These are phyloP conservation scores for Brachycybe producta DNA, from an alignment of 2,888 invertebrate species.

Conservation along the genomic window DNA sequence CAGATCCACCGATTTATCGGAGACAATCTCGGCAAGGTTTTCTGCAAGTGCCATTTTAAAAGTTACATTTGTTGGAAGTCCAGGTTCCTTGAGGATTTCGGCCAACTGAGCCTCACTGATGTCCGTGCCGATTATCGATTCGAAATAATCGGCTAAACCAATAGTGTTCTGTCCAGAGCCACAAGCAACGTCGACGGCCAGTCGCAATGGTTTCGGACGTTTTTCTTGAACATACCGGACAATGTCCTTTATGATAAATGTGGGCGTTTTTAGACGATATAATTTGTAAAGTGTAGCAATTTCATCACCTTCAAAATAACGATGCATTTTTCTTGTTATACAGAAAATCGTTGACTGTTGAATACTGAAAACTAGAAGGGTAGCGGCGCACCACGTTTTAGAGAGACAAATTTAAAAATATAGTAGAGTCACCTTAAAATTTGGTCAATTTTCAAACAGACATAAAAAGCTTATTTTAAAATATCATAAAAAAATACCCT, in stretches of 20 bases:
- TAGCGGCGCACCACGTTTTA: too few relatives aligned
- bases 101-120: conserved; percentile 35
- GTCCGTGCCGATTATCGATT: conserved; percentile 37
- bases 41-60: conserved; percentile 33
- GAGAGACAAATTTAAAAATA: too few relatives aligned
- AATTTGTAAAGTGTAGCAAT: conserved; percentile 13
- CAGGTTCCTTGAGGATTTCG: conserved; percentile 29
- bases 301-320: conserved; percentile 9
- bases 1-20: conserved; percentile 30
- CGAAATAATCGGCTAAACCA: conserved; percentile 35
- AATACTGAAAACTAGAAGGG: too few relatives aligned
- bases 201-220: not conserved
- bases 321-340: not conserved
- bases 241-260: not conserved
- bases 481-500: too few relatives aligned
- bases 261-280: conserved; percentile 14
- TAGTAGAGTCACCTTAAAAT: too few relatives aligned
- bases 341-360: too few relatives aligned
- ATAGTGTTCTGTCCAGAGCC: conserved; percentile 40
- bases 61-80: conserved; percentile 26
- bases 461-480: too few relatives aligned
- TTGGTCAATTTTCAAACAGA: too few relatives aligned
- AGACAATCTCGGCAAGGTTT: conserved; percentile 29
- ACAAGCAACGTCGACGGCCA: conserved; percentile 40
- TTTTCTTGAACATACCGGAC: conserved; percentile 14